A percentile compares a stretch with the other conserved stretches of the same genome.
Evolutionary conservation across 2,113 vertebrate species (phyloP).

Genomic region (Grantiella picta): DNA sequence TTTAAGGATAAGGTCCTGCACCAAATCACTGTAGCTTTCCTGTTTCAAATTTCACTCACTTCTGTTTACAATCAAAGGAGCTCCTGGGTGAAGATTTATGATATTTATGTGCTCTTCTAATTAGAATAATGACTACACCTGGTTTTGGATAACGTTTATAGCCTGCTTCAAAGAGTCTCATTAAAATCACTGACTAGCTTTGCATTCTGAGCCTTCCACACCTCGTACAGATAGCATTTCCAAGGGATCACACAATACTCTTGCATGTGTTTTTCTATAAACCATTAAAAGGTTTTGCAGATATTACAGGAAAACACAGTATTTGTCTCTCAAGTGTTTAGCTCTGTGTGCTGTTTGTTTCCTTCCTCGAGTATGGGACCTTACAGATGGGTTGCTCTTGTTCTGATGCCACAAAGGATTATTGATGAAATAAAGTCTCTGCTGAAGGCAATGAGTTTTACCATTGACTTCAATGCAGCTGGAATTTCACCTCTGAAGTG

Average conservation of each 20-base stretch:
- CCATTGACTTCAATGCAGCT: neutral
- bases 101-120: slow-evolving; percentile 41
- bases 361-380: neutral
- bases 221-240: neutral
- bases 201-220: neutral
- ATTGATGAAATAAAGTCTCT: neutral
- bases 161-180: neutral
- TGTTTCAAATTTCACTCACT: neutral
- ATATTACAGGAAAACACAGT: neutral
- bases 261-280: neutral
- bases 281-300: neutral
- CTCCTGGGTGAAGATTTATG: slow-evolving; percentile 16
- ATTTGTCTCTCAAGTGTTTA: neutral
- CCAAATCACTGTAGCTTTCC: neutral
- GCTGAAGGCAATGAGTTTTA: slow-evolving; percentile 15
- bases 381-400: neutral
- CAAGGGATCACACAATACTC: neutral
- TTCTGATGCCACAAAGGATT: neutral
- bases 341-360: neutral
- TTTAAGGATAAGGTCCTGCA: neutral
- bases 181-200: neutral
- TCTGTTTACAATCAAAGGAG: slow-evolving; percentile 30
- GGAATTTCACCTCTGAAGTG: slow-evolving; percentile 2
- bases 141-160: slow-evolving; percentile 18
- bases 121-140: slow-evolving; percentile 48